Conservation (phyloP, 2,888 invertebrate species). For the Hesperia comma region DNA sequence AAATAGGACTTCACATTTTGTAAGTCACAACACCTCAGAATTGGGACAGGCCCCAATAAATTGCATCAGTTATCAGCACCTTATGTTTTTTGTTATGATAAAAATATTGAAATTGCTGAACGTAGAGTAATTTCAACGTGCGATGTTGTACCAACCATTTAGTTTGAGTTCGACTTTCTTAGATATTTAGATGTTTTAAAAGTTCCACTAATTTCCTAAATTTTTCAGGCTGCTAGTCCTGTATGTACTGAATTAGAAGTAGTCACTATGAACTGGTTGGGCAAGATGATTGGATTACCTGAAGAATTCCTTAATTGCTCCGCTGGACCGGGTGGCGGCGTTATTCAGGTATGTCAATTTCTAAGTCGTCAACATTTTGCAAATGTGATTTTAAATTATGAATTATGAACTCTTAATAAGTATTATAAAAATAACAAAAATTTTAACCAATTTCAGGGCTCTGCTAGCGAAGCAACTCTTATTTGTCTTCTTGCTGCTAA, state of each 20-base stretch:
- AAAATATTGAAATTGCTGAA: too few relatives aligned
- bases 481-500: slow-evolving; percentile 92
- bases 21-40: too few relatives aligned
- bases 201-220: not conserved
- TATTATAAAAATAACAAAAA: not conserved
- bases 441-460: slow-evolving; percentile 83
- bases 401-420: too few relatives aligned
- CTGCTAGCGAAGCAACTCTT: slow-evolving; percentile 95
- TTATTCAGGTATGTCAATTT: slow-evolving; percentile 87
- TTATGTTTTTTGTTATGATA: too few relatives aligned
- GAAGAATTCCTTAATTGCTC: slow-evolving; percentile 90
- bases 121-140: too few relatives aligned
- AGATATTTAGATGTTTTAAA: too few relatives aligned
- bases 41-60: too few relatives aligned
- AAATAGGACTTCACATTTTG: too few relatives aligned
- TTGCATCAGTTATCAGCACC: too few relatives aligned
- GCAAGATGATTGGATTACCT: slow-evolving; percentile 92
- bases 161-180: too few relatives aligned
- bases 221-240: slow-evolving; percentile 88
- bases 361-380: not conserved
- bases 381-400: not conserved
- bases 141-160: too few relatives aligned
- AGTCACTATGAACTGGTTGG: slow-evolving; percentile 96
- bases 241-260: slow-evolving; percentile 97
- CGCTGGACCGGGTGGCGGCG: slow-evolving; percentile 91